Conservation (phyloP, 2,797 vertebrate species). For the Adelosebastes latens region DNA sequence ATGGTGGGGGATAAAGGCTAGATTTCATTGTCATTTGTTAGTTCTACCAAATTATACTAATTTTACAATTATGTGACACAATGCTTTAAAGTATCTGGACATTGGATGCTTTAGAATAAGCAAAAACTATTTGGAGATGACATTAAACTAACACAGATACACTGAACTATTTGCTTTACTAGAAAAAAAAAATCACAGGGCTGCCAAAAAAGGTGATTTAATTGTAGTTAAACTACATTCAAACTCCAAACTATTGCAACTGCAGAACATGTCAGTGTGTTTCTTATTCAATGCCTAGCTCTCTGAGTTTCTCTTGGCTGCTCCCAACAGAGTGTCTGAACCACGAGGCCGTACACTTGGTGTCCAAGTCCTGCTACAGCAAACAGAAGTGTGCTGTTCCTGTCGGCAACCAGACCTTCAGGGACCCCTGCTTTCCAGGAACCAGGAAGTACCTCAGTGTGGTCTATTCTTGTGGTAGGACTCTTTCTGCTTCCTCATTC, state of each 20-base stretch:
- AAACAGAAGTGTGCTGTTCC: slow-evolving; percentile 90
- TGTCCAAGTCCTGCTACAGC: slow-evolving; percentile 90
- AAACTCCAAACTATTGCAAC: neutral
- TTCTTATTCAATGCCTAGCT: neutral
- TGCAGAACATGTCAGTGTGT: neutral
- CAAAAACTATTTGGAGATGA: neutral
- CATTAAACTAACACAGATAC: neutral
- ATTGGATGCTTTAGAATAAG: neutral
- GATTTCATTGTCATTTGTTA: neutral
- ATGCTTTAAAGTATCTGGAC: neutral
- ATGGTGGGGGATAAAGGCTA: neutral
- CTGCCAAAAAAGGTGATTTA: neutral
- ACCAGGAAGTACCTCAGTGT: slow-evolving; percentile 93
- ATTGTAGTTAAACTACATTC: neutral
- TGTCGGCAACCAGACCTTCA: slow-evolving; percentile 87
- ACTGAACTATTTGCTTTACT: neutral
- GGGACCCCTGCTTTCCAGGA: slow-evolving; percentile 92
- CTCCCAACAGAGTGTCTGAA: slow-evolving; percentile 90
- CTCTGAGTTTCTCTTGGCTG: slow-evolving; percentile 7
- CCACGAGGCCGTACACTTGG: slow-evolving; percentile 85
- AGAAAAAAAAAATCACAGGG: neutral
- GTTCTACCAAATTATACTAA: neutral
- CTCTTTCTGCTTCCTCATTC: slow-evolving; percentile 33
- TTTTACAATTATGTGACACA: neutral
- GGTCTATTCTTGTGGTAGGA: slow-evolving; percentile 93